Percentiles rank a stretch among this genome's conserved stretches.
Conservation (phyloP, 2,888 invertebrate genomes). For the Smittia aterrima region DNA sequence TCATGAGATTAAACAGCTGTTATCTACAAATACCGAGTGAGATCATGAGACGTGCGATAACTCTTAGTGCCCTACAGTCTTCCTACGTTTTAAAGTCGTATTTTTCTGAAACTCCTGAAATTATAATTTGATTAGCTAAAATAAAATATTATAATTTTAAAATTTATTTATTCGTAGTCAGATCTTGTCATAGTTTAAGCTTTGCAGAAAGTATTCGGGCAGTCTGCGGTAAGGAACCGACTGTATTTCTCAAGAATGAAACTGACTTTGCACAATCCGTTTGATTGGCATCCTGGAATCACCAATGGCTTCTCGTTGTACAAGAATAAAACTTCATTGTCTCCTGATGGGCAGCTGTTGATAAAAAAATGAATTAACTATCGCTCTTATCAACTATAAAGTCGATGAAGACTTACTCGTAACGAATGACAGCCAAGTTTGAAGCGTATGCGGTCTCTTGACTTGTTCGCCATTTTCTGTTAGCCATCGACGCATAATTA, state of each 20-base stretch:
- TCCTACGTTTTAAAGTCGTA: no score
- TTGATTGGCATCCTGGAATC: slow-evolving; percentile 8
- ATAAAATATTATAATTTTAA: no score
- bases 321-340: not conserved
- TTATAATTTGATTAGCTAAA: no score
- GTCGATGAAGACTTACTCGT: slow-evolving; percentile 67
- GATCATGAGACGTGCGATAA: no score
- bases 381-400: no score
- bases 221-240: not conserved
- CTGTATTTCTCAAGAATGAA: not conserved
- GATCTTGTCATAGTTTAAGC: no score
- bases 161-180: no score
- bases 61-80: no score
- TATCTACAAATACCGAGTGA: no score
- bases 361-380: not conserved
- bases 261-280: slow-evolving; percentile 11
- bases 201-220: not conserved
- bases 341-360: not conserved
- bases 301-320: slow-evolving; percentile 10
- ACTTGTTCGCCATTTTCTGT: slow-evolving; percentile 64
- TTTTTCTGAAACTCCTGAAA: no score
- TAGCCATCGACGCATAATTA: slow-evolving; percentile 58
- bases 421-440: slow-evolving; percentile 68
- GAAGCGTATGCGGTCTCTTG: slow-evolving; percentile 63
- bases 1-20: no score